Conservation (phyloP, 2,113 vertebrate species). For the Vulpes vulpes region DNA sequence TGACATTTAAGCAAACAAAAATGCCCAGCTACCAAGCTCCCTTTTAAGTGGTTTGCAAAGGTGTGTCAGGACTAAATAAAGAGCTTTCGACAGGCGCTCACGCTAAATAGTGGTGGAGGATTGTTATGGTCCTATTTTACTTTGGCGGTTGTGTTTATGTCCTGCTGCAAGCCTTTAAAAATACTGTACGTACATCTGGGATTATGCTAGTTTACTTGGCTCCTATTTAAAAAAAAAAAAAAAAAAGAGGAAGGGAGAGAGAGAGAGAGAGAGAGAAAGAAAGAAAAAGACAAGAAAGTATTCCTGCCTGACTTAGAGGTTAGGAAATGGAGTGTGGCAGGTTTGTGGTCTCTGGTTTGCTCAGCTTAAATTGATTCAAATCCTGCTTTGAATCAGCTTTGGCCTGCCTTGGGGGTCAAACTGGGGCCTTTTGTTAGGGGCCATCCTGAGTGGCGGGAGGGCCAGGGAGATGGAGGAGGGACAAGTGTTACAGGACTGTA, state of each 20-base stretch:
- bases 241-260: not conserved
- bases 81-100: not conserved
- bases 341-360: conserved; percentile 43
- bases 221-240: not conserved
- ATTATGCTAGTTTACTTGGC: not conserved
- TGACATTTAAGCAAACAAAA: conserved; percentile 44
- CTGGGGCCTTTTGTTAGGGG: conserved; percentile 57
- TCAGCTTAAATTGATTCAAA: conserved; percentile 61
- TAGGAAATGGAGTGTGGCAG: not conserved
- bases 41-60: conserved; percentile 59
- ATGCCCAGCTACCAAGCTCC: not conserved
- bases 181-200: not conserved
- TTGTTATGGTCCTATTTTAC: not conserved
- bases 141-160: conserved; percentile 40
- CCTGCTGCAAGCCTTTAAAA: conserved; percentile 40
- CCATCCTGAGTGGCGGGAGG: not conserved
- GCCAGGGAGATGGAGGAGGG: conserved; percentile 17
- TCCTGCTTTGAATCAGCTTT: conserved; percentile 55
- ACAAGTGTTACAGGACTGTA: not conserved
- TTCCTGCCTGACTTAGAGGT: conserved; percentile 1
- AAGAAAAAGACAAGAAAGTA: not conserved
- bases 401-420: conserved; percentile 38
- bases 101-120: not conserved
- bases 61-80: conserved; percentile 51
- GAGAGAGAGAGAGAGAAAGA: not conserved